A percentile compares a stretch with the other conserved stretches of the same genome.
These are phyloP conservation scores for Diorhabda elongata DNA, from an alignment of 1,140 invertebrate genomes.

Conservation along the genomic window DNA sequence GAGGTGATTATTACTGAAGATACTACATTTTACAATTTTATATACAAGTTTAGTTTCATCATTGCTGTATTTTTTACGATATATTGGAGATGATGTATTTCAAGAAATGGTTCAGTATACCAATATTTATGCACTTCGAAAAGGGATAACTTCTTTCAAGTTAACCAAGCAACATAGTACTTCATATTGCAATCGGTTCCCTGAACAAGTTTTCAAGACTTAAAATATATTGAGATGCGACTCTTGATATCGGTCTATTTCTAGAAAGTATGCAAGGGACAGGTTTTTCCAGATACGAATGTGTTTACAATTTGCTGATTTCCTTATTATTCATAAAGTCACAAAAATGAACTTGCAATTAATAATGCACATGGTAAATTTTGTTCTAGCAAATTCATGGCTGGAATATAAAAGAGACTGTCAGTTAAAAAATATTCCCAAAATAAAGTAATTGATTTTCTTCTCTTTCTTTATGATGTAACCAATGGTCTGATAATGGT, in stretches of 20 bases:
- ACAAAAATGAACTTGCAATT: constrained; percentile 17
- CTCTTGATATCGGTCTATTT: constrained; percentile 3
- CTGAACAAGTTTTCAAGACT: constrained; percentile 32
- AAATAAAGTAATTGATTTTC: too few species aligned
- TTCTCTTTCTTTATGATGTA: too few species aligned
- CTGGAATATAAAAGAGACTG: too few species aligned
- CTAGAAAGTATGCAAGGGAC: constrained; percentile 5
- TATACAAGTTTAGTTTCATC: constrained; percentile 4
- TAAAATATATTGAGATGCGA: constrained; percentile 19
- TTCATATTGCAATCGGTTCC: constrained; percentile 1
- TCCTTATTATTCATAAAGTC: constrained; percentile 11
- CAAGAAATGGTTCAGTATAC: constrained; percentile 12
- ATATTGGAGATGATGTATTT: constrained; percentile 10
- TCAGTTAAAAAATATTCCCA: too few species aligned
- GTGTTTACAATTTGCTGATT: constrained; percentile 4
- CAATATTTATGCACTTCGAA: constrained; percentile 9
- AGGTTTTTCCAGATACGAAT: constrained; percentile 5
- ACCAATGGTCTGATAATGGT: too few species aligned
- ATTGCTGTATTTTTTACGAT: constrained; percentile 10
- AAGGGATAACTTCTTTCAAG: constrained; percentile 7
- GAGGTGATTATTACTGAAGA: too few species aligned
- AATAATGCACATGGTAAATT: constrained; percentile 15
- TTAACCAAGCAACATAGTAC: not conserved
- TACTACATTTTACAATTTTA: not conserved
- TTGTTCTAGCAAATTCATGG: not conserved